Conservation (phyloP, 2,113 vertebrate genomes). For the Corythornis vintsioides region DNA sequence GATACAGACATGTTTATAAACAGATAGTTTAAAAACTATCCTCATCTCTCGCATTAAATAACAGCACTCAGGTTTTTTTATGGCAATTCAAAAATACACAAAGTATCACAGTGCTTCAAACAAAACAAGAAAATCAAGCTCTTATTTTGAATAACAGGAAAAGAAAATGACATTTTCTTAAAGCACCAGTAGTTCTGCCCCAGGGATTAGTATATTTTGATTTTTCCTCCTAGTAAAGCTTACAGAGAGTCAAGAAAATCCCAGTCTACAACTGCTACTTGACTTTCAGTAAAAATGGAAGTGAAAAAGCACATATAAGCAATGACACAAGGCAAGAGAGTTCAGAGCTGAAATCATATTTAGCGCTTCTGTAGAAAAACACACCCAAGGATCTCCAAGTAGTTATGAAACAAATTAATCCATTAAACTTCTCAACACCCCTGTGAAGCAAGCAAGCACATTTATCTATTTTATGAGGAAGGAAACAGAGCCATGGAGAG, state of each 20-base stretch:
- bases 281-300: background rate
- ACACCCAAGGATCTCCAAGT: constrained; percentile 3
- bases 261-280: background rate
- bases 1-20: background rate
- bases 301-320: background rate
- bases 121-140: background rate
- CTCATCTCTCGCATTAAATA: background rate
- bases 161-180: background rate
- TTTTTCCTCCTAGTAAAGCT: background rate
- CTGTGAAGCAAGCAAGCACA: background rate
- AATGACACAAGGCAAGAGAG: background rate
- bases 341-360: background rate
- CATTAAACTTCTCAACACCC: constrained; percentile 52
- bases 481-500: constrained; percentile 19
- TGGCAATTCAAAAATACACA: background rate
- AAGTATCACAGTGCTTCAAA: background rate
- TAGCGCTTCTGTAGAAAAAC: background rate
- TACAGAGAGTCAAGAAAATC: background rate
- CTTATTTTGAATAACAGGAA: background rate
- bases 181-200: background rate
- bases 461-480: constrained; percentile 45
- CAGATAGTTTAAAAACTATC: background rate
- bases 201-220: background rate
- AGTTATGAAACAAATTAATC: constrained; percentile 39
- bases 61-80: background rate